Base-by-base conservation (phyloP, 2,797 vertebrate species). In the Chiroxiphia lanceolata region DNA sequence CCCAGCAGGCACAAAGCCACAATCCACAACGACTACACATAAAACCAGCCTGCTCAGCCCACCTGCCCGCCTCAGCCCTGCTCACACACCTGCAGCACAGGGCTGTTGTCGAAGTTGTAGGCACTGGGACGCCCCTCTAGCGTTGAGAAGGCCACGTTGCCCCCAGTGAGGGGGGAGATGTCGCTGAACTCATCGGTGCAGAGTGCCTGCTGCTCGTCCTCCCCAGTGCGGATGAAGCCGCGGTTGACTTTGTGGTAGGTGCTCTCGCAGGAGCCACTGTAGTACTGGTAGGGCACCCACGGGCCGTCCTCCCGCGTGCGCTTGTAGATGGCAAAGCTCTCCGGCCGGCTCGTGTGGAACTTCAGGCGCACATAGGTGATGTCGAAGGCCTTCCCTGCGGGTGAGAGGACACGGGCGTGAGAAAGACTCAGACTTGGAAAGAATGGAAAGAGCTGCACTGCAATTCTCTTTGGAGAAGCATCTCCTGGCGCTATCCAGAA, bases 161-260 rank as follows among this genome's bases (percentile, higher is more conserved):
- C 99, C 0, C 99, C 99, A 0, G 99, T 99, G 81, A 99, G 98
- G 1, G 99, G 99, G 9, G 99, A 99, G 95, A 99, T 99, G 98
- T 99, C 99, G 25, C 99, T 99, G 98, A 99, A 99, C 77, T 99
- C 99, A 18, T 99, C 99, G 0, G 99, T 99, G 96, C 99, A 99
- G 78, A 99, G 97, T 0, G 99, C 99, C 97, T 99, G 98, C 98
- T 99, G 99, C 97, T 99, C 99, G 1, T 99, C 99, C 83, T 98
- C 98, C 0, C 99, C 99, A 0, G 99, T 99, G 77, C 98, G 98
- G 97, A 99, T 99, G 97, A 99, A 99, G 89, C 98, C 99, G 0
- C 97, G 98, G 92, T 96, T 98, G 7, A 75, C 23, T 93, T 99
- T 99, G 61, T 75, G 96, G 94, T 99, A 99, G 0, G 99, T 99